Conservation (phyloP, 2,888 invertebrate species). For the Tupiocoris notatus region DNA sequence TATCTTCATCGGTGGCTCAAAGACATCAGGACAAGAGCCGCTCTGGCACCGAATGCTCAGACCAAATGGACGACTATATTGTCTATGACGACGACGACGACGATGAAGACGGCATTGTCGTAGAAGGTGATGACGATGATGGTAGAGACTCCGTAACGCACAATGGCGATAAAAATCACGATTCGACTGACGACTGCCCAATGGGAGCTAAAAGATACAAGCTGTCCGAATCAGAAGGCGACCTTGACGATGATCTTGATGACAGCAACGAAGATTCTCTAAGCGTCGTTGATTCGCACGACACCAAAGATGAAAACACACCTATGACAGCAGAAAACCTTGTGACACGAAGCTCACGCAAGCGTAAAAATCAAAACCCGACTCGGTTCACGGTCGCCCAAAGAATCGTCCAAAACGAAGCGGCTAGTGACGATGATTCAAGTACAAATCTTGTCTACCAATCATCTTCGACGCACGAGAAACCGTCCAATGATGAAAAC, state of each 20-base stretch:
- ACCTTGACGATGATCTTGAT: slow-evolving; percentile 61
- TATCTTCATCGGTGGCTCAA: slow-evolving; percentile 54
- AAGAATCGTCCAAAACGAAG: slow-evolving; percentile 25
- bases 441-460: slow-evolving; percentile 57
- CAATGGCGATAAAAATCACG: slow-evolving; percentile 48
- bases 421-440: slow-evolving; percentile 61
- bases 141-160: slow-evolving; percentile 52
- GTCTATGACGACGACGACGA: slow-evolving; percentile 67
- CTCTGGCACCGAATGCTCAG: slow-evolving; percentile 53
- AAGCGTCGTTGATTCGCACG: slow-evolving; percentile 59
- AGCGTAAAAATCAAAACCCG: slow-evolving; percentile 86
- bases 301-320: slow-evolving; percentile 58
- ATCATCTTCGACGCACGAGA: slow-evolving; percentile 31
- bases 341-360: slow-evolving; percentile 70
- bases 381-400: slow-evolving; percentile 70
- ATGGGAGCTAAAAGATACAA: slow-evolving; percentile 59
- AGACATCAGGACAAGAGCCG: slow-evolving; percentile 55
- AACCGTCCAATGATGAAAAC: slow-evolving; percentile 45
- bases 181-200: slow-evolving; percentile 1
- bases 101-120: slow-evolving; percentile 71
- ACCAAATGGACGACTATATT: slow-evolving; percentile 54
- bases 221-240: slow-evolving; percentile 59
- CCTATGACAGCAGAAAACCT: slow-evolving; percentile 54
- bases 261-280: slow-evolving; percentile 66
- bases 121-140: slow-evolving; percentile 62